Conservation (phyloP, 2,113 vertebrate species). For the Macroglossus sobrinus region DNA sequence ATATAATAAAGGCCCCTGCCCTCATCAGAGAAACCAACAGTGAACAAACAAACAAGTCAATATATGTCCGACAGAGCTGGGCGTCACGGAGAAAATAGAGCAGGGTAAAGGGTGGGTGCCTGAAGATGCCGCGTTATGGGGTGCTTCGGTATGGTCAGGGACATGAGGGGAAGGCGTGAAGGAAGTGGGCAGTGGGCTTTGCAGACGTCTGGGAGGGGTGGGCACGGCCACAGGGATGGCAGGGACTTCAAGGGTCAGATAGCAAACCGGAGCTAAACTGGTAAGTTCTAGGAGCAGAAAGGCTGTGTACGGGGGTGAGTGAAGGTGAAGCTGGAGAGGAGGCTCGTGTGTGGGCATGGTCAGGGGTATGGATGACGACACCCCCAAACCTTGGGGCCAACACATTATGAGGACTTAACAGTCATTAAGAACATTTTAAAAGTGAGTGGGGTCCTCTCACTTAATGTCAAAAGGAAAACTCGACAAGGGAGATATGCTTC, state of each 20-base stretch:
- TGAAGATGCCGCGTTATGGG: accelerated
- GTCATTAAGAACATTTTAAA: neutral
- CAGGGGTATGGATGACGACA: accelerated
- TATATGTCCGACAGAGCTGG: accelerated
- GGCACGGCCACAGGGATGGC: accelerated
- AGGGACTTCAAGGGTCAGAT: neutral
- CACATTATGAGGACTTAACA: neutral
- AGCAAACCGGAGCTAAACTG: neutral
- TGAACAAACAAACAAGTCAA: neutral
- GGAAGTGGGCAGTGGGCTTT: neutral
- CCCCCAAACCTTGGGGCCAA: neutral
- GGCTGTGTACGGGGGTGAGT: neutral
- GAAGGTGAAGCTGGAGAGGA: too few species aligned
- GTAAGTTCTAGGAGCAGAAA: neutral
- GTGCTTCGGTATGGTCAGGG: neutral
- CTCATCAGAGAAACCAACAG: neutral
- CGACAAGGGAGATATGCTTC: neutral
- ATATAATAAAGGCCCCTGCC: neutral
- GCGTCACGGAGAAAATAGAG: neutral
- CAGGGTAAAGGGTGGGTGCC: accelerated
- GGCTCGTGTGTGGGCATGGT: accelerated
- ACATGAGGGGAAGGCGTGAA: neutral
- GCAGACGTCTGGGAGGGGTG: neutral
- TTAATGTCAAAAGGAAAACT: neutral
- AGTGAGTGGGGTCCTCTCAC: neutral